Base-by-base conservation (phyloP, 2,797 vertebrate species). In the Siniperca obscura region DNA sequence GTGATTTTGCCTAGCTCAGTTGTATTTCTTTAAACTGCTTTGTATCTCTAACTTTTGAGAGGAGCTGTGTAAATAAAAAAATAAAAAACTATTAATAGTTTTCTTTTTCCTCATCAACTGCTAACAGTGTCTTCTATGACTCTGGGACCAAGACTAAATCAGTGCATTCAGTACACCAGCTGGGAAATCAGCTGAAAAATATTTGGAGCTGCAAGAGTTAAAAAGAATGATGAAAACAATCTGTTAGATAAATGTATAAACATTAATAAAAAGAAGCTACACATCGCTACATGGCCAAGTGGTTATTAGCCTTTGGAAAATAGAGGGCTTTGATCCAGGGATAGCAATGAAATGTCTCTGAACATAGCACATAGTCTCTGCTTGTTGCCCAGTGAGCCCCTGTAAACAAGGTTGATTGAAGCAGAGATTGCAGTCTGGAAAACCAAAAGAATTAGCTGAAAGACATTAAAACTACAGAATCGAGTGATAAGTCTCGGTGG, bases 241-340 rank as follows among this genome's bases (percentile, higher is more conserved):
- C 12, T 17, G 69, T 44, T 75, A 40, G 76, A 77, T 71, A 82
- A 84, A 80, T 57, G 52, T 75, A 80, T 74, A 71, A 68, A 82
- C 73, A 68, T 1, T 30, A 36, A 61, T 71, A 68, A 81, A 80
- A 82, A 66, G 38, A 57, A 44, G 71, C 46, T 36, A 53, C 84
- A 72, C 55, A 55, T 61, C 4, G 16, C 64, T 53, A 50, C 70
- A 17, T 61, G 69, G 53, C 52, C 73, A 86, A 84, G 78, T 66
- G 59, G 56, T 81, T 87, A 84, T 83, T 89, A 86, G 81, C 83
- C 76, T 87, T 80, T 82, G 56, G 73, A 76, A 75, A 87, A 83
- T 57, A 61, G 85, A 85, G 78, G 78, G 70, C 64, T 81, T 38
- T 70, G 85, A 85, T 85, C 57, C 61, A 62, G 25, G 19, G 59